Conservation (phyloP, 2,797 vertebrate species). For the Phyllotis vaccarum region DNA sequence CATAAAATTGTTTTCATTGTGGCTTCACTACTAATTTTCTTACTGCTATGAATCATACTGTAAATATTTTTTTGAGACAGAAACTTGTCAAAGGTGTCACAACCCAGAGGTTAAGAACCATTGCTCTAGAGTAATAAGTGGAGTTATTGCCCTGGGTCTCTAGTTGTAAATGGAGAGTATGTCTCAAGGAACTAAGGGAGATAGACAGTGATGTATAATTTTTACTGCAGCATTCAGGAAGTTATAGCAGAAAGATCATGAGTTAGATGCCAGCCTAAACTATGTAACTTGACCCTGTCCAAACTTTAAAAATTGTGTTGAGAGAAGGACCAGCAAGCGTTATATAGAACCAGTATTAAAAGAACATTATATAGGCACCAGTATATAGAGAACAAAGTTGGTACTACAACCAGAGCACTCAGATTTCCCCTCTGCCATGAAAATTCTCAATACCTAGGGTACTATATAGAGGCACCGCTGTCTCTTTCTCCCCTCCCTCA, state of each 20-base stretch:
- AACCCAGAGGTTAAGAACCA: not conserved
- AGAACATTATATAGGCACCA: not conserved
- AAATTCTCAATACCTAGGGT: too few relatives aligned
- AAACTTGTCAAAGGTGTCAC: not conserved
- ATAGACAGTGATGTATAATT: not conserved
- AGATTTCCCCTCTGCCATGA: too few relatives aligned
- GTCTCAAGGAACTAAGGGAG: not conserved
- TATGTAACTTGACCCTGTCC: not conserved
- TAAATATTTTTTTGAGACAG: not conserved
- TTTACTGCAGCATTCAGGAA: not conserved
- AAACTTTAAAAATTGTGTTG: not conserved
- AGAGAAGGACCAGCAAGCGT: not conserved
- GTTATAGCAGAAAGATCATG: too few relatives aligned
- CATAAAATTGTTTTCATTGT: not conserved
- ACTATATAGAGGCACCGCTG: not conserved
- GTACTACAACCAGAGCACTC: too few relatives aligned
- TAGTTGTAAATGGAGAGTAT: fast-evolving
- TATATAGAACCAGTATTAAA: not conserved
- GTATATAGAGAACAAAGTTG: not conserved
- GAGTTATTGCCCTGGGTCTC: too few relatives aligned
- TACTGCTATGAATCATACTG: not conserved
- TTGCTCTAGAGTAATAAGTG: not conserved
- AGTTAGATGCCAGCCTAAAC: not conserved
- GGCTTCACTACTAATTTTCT: not conserved
- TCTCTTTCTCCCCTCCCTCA: not conserved